Evolutionary conservation across 2,797 vertebrate genomes (phyloP).

Genomic region (Benthosema pterotum): DNA sequence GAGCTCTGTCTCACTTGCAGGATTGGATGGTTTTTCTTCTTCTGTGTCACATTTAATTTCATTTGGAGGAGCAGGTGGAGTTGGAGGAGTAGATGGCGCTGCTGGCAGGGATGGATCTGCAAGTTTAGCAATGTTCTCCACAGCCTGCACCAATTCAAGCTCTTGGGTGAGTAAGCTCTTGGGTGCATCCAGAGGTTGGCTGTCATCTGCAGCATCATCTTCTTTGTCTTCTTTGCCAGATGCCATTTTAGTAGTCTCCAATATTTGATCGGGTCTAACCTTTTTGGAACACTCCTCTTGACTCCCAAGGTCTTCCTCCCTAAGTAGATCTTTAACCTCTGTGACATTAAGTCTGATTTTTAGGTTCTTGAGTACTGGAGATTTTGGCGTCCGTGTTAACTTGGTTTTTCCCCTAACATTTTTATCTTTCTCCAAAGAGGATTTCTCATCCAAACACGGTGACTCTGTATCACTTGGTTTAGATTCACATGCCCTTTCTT

Average conservation of each 20-base stretch:
- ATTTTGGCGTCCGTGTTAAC: constrained; percentile 81
- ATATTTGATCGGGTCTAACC: constrained; percentile 69
- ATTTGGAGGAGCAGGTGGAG: constrained; percentile 48
- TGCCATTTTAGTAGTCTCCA: constrained; percentile 64
- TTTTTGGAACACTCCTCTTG: constrained; percentile 77
- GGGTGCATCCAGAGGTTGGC: constrained; percentile 75
- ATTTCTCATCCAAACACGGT: constrained; percentile 67
- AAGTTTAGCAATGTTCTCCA: constrained; percentile 95
- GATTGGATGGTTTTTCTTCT: constrained; percentile 88
- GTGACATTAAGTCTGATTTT: constrained; percentile 86
- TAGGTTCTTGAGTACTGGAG: constrained; percentile 86
- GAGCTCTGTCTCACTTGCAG: constrained; percentile 93
- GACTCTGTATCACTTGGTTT: constrained; percentile 61
- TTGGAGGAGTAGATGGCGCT: constrained; percentile 66
- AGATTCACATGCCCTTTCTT: constrained; percentile 58
- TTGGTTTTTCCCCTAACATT: constrained; percentile 72
- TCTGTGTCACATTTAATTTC: constrained; percentile 78
- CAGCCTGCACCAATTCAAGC: constrained; percentile 91
- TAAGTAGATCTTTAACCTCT: constrained; percentile 83
- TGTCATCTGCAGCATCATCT: constrained; percentile 62
- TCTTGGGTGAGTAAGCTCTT: constrained; percentile 84
- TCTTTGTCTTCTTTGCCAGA: constrained; percentile 74
- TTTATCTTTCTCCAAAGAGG: constrained; percentile 73
- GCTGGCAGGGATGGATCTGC: constrained; percentile 85
- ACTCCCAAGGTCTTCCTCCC: constrained; percentile 77